Base-by-base conservation (phyloP, 2,797 vertebrate genomes). In the Cetoscarus ocellatus region DNA sequence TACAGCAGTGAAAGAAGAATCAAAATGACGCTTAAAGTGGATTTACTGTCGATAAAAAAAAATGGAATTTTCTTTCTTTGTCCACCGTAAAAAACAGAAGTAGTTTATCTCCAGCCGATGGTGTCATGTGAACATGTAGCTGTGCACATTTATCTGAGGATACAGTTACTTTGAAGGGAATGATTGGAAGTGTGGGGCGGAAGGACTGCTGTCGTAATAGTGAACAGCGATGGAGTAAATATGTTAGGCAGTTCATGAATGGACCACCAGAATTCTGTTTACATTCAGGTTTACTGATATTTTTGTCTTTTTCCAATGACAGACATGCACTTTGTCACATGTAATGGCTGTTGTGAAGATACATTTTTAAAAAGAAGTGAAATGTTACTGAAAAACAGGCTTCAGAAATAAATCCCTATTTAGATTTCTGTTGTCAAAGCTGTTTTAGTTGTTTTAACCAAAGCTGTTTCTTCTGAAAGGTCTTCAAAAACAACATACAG, bases 121-220 rank as follows among this genome's bases (percentile, higher is more conserved):
- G 19, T 86, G 86, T 85, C 81, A 76, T 49, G 62, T 42, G 76
- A 83, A 87, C 76, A 77, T 68, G 82, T 59, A 82, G 90, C 87
- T 84, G 72, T 80, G 80, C 77, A 88, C 85, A 74, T 88, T 87
- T 59, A 89, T 92, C 92, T 91, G 74, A 81, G 81, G 79, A 85
- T 86, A 79, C 77, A 84, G 85, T 84, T 74, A 79, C 27, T 85
- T 86, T 84, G 86, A 86, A 88, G 78, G 80, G 76, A 87, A 79
- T 78, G 70, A 76, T 67, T 71, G 75, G 75, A 61, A 27, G 27
- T 27, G 79, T 79, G 73, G 70, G 80, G 73, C 83, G 73, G 81
- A 77, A 82, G 52, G 67, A 57, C 64, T 69, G 83, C 67, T 83
- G 87, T 79, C 79, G 73, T 81, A 83, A 90, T 88, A 77, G 79